Conservation (phyloP, 2,113 vertebrate genomes). For the Corythoichthys intestinalis region DNA sequence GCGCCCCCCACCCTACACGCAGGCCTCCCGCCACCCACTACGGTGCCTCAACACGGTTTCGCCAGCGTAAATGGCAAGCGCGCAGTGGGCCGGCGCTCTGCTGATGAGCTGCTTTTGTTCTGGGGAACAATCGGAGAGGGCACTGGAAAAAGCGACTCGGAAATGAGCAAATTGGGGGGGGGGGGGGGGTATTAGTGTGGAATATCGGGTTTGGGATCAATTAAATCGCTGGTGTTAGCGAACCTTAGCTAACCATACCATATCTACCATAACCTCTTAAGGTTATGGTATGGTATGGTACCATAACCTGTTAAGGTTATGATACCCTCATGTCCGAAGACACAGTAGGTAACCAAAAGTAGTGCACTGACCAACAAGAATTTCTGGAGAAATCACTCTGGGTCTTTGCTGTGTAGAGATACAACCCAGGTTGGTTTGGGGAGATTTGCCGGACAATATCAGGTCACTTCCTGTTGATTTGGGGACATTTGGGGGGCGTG, state of each 20-base stretch:
- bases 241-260: neutral
- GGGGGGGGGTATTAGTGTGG: neutral
- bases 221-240: neutral
- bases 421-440: too few relatives aligned
- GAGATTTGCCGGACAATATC: too few relatives aligned
- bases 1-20: constrained; percentile 15
- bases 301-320: too few relatives aligned
- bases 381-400: too few relatives aligned
- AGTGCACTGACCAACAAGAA: too few relatives aligned
- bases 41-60: neutral
- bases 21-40: constrained; percentile 4
- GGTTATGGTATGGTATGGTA: too few relatives aligned
- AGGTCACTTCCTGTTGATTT: too few relatives aligned
- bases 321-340: too few relatives aligned
- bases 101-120: constrained; percentile 13
- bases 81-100: constrained; percentile 17
- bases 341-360: too few relatives aligned
- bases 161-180: constrained; percentile 2
- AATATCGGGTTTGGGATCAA: neutral
- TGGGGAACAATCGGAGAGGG: constrained; percentile 2
- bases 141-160: neutral
- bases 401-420: too few relatives aligned
- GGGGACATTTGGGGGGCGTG: too few relatives aligned
- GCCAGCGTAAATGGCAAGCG: constrained; percentile 33
- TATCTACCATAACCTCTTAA: neutral